A percentile compares a stretch with the other conserved stretches of the same genome.
Evolutionary conservation across 2,113 vertebrate species (phyloP).

Genomic region (Trematocara zebra): DNA sequence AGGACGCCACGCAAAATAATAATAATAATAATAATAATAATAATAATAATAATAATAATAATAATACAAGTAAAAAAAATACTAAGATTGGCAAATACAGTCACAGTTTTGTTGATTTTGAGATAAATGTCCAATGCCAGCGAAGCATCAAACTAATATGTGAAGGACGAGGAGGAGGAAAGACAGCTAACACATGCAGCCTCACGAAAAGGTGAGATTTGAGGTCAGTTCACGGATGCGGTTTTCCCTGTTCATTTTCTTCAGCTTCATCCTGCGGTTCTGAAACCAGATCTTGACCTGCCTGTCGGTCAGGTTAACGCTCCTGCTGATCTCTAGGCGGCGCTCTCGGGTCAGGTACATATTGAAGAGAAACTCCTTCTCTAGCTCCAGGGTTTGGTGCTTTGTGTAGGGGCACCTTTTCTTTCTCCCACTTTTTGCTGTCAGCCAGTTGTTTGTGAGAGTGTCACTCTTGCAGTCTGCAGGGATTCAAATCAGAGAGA

Average conservation of each 20-base stretch:
- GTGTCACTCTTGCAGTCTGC: conserved; percentile 89
- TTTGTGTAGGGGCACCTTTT: conserved; percentile 99
- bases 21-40: background rate
- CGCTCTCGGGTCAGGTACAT: conserved; percentile 99
- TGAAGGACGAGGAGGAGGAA: background rate
- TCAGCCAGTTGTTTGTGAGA: conserved; percentile 95
- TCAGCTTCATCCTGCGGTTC: conserved; percentile 99
- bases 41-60: background rate
- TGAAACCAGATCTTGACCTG: conserved; percentile 99
- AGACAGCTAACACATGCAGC: background rate
- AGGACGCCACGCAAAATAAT: conserved; percentile 42
- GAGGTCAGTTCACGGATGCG: conserved; percentile 98
- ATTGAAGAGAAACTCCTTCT: conserved; percentile 99
- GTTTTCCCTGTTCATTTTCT: conserved; percentile 99
- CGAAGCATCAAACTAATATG: conserved; percentile 59
- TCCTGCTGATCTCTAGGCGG: conserved; percentile 99
- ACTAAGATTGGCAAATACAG: conserved; percentile 69
- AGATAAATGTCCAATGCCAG: conserved; percentile 73
- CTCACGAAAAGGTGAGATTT: conserved; percentile 98
- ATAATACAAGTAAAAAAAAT: background rate
- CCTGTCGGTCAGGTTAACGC: conserved; percentile 99
- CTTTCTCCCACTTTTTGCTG: conserved; percentile 97
- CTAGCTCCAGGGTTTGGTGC: conserved; percentile 99
- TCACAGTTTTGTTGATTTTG: conserved; percentile 85
- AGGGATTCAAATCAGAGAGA: conserved; percentile 39